Conservation (phyloP, 2,113 vertebrate species). For the Grammomys surdaster region DNA sequence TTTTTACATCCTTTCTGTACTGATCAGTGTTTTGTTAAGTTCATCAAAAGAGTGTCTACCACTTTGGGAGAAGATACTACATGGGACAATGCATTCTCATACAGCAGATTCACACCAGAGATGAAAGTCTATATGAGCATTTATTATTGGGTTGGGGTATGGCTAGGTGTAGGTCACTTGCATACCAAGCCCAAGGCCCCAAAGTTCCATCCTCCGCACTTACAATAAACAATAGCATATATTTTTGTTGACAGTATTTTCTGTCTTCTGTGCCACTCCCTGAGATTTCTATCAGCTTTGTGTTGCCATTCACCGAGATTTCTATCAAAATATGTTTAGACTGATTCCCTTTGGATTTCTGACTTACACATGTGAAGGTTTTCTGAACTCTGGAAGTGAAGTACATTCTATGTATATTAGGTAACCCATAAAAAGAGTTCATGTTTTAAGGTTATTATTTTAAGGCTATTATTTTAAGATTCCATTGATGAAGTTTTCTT, state of each 20-base stretch:
- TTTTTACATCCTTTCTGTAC: constrained; percentile 23
- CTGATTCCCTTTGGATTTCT: constrained; percentile 29
- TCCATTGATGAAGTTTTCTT: not conserved
- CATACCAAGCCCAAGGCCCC: not conserved
- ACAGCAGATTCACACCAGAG: not conserved
- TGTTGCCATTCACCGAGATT: not conserved
- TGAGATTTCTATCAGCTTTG: not conserved
- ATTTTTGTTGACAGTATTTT: constrained; percentile 32
- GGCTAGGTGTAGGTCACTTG: not conserved
- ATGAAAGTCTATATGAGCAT: not conserved
- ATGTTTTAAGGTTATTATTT: constrained; percentile 26
- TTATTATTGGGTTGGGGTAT: not conserved
- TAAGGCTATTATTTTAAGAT: constrained; percentile 22
- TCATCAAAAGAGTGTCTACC: constrained; percentile 24
- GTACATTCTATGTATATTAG: constrained; percentile 20
- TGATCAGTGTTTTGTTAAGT: constrained; percentile 7
- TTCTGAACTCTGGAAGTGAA: constrained; percentile 26
- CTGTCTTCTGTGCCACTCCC: not conserved
- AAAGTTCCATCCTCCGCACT: not conserved
- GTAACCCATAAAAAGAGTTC: constrained; percentile 23
- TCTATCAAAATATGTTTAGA: constrained; percentile 21
- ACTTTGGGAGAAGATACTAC: not conserved
- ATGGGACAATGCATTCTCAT: not conserved
- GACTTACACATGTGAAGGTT: constrained; percentile 23
- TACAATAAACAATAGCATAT: not conserved